These are phyloP conservation scores for Pelobates fuscus DNA, from an alignment of 2,113 vertebrate genomes.

Conservation along the genomic window DNA sequence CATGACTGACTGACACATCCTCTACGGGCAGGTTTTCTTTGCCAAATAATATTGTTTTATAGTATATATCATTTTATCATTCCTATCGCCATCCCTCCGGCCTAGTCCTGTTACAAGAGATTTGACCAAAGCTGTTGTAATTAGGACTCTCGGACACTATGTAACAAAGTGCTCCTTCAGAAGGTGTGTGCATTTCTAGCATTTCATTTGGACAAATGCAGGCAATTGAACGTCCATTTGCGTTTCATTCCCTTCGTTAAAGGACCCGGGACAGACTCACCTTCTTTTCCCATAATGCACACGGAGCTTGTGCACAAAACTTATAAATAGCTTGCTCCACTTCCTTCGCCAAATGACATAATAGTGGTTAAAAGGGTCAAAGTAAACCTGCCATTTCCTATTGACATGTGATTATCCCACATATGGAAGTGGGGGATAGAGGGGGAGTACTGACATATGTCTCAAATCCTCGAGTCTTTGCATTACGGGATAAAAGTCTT, in stretches of 20 bases:
- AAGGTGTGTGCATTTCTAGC: not conserved
- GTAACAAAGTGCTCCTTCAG: not conserved
- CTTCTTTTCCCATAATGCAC: too few species aligned
- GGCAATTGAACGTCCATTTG: too few species aligned
- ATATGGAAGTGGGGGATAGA: not conserved
- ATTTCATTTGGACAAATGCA: not conserved
- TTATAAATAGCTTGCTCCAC: constrained; percentile 10
- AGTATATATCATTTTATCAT: too few species aligned
- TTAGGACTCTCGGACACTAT: too few species aligned
- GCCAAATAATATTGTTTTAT: too few species aligned
- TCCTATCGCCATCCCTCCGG: too few species aligned
- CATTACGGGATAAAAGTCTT: not conserved
- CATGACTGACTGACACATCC: too few species aligned
- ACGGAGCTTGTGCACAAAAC: not conserved
- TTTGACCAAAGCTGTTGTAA: too few species aligned
- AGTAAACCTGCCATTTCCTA: constrained; percentile 1
- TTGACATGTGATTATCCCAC: constrained; percentile 12
- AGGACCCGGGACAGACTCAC: not conserved
- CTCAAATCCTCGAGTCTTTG: constrained; percentile 10
- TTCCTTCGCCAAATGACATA: constrained; percentile 23
- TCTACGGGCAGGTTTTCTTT: too few species aligned
- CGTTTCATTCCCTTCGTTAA: too few species aligned
- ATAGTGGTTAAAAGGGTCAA: constrained; percentile 35
- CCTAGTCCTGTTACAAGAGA: too few species aligned
- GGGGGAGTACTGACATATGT: not conserved